Evolutionary conservation across 2,888 invertebrate genomes (phyloP).

Genomic region (Mactromeris polynyma): DNA sequence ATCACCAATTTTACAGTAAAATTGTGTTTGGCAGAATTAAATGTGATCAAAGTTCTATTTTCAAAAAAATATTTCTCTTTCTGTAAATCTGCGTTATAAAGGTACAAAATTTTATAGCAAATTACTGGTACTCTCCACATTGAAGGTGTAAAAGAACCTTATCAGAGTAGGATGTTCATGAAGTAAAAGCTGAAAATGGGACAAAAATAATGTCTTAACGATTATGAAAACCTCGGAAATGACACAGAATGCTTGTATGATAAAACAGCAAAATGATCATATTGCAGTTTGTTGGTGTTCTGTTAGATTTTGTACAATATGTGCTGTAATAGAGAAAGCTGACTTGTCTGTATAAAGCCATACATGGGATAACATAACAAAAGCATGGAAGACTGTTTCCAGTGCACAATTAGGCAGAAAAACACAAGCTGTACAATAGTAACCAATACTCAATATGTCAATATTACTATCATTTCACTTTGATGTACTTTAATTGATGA

Average conservation of each 20-base stretch:
- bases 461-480: neutral
- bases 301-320: neutral
- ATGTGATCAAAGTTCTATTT: too few relatives aligned
- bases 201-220: too few relatives aligned
- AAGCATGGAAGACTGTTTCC: neutral
- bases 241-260: neutral
- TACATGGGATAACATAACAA: constrained; percentile 4
- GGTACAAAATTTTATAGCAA: too few relatives aligned
- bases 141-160: too few relatives aligned
- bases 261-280: neutral
- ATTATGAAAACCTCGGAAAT: neutral
- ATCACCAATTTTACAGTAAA: too few relatives aligned
- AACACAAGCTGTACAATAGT: constrained; percentile 12
- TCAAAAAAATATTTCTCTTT: too few relatives aligned
- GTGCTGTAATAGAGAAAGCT: neutral
- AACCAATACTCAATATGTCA: neutral
- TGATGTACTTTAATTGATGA: too few relatives aligned
- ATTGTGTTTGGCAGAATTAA: too few relatives aligned
- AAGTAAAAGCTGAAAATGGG: too few relatives aligned
- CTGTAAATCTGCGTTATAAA: too few relatives aligned
- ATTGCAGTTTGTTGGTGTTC: neutral
- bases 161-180: too few relatives aligned
- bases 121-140: too few relatives aligned
- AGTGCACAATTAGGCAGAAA: neutral
- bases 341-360: neutral